Conservation (phyloP, 2,797 vertebrate genomes). For the Tokudaia tokunoshimensis region DNA sequence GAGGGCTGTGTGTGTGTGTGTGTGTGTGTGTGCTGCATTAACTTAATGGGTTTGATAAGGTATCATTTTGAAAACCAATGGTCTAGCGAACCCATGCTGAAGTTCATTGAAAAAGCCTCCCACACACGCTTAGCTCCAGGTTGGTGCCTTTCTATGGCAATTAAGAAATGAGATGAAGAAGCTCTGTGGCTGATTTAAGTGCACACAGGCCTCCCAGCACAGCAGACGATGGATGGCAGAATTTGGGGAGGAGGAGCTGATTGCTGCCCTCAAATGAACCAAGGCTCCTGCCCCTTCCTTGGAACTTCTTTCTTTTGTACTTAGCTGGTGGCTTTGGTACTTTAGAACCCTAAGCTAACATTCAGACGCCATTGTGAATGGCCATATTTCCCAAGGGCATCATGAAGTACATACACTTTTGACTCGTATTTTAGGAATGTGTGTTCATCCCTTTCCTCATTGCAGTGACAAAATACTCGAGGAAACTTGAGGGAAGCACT, state of each 20-base stretch:
- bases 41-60: background rate
- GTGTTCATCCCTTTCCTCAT: background rate
- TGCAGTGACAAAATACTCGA: background rate
- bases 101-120: conserved; percentile 24
- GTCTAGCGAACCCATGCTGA: background rate
- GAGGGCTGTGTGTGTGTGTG: background rate
- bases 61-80: background rate
- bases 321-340: background rate
- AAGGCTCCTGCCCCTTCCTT: background rate
- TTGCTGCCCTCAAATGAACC: background rate
- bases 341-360: background rate
- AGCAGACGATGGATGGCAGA: background rate
- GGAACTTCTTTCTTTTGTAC: background rate
- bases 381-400: background rate
- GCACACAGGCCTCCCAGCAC: background rate
- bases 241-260: background rate
- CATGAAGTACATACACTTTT: background rate
- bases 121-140: background rate
- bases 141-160: background rate
- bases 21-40: background rate
- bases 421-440: conserved; percentile 27
- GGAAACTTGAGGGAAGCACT: background rate
- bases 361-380: background rate
- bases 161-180: background rate
- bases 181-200: background rate